These are phyloP conservation scores for Agrypnus murinus DNA, from an alignment of 2,888 invertebrate species.

Conservation along the genomic window DNA sequence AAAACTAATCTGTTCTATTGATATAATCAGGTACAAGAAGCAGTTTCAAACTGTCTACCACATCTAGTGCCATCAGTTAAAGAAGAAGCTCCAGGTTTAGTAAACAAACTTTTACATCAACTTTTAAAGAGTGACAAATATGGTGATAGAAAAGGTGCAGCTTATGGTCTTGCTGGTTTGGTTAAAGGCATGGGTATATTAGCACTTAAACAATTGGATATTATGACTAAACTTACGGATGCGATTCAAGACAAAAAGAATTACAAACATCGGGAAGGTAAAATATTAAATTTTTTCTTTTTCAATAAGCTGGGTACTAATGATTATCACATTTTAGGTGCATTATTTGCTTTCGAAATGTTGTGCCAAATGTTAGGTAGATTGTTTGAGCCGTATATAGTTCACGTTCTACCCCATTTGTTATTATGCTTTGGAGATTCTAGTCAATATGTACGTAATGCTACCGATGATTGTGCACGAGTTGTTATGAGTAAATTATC, in stretches of 20 bases:
- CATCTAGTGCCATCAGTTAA: slow-evolving; percentile 94
- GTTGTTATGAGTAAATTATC: slow-evolving; percentile 96
- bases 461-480: slow-evolving; percentile 97
- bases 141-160: slow-evolving; percentile 95
- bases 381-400: slow-evolving; percentile 98
- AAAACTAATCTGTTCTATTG: too few relatives aligned
- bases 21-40: slow-evolving; percentile 91
- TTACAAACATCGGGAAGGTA: slow-evolving; percentile 92
- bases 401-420: slow-evolving; percentile 96
- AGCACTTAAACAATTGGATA: slow-evolving; percentile 94
- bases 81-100: slow-evolving; percentile 90
- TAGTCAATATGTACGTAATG: slow-evolving; percentile 95
- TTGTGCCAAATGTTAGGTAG: slow-evolving; percentile 95
- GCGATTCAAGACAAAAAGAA: slow-evolving; percentile 98
- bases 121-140: slow-evolving; percentile 94
- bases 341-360: slow-evolving; percentile 98
- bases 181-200: slow-evolving; percentile 98
- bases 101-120: slow-evolving; percentile 90
- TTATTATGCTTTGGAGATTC: slow-evolving; percentile 96
- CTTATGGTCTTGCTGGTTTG: slow-evolving; percentile 96
- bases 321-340: slow-evolving; percentile 78
- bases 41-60: slow-evolving; percentile 96
- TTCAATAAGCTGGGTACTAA: too few relatives aligned
- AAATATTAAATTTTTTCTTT: background rate
- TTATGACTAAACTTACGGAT: slow-evolving; percentile 93